phyloP scores from a whole-genome alignment of 2,888 invertebrate species.

The Theretra japonica region DNA sequence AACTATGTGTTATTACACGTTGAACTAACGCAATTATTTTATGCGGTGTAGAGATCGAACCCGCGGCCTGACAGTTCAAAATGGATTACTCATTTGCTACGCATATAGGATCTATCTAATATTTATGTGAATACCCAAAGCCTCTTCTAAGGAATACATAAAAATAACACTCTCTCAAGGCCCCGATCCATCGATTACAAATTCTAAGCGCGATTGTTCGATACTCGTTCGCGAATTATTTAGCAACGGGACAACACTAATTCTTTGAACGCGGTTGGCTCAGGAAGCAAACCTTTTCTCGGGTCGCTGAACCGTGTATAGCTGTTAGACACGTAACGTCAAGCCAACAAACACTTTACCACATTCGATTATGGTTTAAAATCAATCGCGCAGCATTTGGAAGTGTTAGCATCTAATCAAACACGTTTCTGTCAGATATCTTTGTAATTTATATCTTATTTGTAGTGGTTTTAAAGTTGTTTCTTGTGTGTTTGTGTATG shows the following conservation, averaged over 20 bases:
- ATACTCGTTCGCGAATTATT: neutral
- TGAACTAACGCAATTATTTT: no score
- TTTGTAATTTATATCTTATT: constrained; percentile 43
- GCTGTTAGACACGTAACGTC: constrained; percentile 53
- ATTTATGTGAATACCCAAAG: no score
- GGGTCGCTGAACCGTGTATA: constrained; percentile 67
- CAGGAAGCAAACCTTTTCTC: constrained; percentile 65
- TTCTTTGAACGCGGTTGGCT: constrained; percentile 31
- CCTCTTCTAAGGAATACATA: no score
- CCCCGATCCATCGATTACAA: neutral
- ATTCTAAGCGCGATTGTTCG: neutral
- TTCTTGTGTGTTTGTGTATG: constrained; percentile 39
- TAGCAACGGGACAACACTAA: constrained; percentile 16
- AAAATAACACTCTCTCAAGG: no score
- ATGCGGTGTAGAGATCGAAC: no score
- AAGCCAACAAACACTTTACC: constrained; percentile 46
- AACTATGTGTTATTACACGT: no score
- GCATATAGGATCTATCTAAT: no score
- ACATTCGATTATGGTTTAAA: constrained; percentile 36
- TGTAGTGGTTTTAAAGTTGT: constrained; percentile 37
- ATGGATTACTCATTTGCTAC: no score
- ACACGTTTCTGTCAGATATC: constrained; percentile 57
- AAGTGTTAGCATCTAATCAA: constrained; percentile 68
- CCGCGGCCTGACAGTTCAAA: no score
- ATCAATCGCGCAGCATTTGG: constrained; percentile 34